Percentiles rank a stretch among this genome's conserved stretches.
These are phyloP conservation scores for Eremophila alpestris DNA, from an alignment of 2,797 vertebrate species.

Conservation along the genomic window DNA sequence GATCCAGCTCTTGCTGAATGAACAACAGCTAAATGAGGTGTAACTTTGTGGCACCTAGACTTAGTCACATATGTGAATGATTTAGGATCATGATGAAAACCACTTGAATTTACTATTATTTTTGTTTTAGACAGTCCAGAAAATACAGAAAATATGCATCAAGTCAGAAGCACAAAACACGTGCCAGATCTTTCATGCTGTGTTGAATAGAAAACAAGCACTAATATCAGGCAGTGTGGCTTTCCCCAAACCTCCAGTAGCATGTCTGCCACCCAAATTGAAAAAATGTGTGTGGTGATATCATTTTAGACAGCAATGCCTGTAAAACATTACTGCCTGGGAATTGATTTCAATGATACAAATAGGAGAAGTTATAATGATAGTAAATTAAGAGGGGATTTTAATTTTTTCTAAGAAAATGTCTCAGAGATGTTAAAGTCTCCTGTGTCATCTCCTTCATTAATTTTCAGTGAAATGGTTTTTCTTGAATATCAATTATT, in stretches of 20 bases:
- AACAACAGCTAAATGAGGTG: neutral
- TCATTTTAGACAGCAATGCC: neutral
- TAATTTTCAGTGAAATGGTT: conserved; percentile 40
- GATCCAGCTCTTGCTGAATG: neutral
- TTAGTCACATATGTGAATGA: neutral
- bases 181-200: neutral
- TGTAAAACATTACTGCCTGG: conserved; percentile 31
- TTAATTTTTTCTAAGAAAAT: neutral
- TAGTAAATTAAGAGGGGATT: neutral
- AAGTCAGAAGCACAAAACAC: conserved; percentile 2
- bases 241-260: conserved; percentile 26
- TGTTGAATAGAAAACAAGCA: conserved; percentile 10
- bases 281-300: conserved; percentile 19
- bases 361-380: conserved; percentile 18
- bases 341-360: conserved; percentile 26
- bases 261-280: neutral
- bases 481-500: conserved; percentile 15
- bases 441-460: conserved; percentile 25
- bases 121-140: neutral
- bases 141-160: neutral
- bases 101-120: neutral
- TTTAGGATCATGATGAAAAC: conserved; percentile 34
- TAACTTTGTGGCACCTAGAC: conserved; percentile 7
- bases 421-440: neutral
- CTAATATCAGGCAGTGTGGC: neutral